phyloP scores from a whole-genome alignment of 2,888 invertebrate species.

The Drosophila histrio region DNA sequence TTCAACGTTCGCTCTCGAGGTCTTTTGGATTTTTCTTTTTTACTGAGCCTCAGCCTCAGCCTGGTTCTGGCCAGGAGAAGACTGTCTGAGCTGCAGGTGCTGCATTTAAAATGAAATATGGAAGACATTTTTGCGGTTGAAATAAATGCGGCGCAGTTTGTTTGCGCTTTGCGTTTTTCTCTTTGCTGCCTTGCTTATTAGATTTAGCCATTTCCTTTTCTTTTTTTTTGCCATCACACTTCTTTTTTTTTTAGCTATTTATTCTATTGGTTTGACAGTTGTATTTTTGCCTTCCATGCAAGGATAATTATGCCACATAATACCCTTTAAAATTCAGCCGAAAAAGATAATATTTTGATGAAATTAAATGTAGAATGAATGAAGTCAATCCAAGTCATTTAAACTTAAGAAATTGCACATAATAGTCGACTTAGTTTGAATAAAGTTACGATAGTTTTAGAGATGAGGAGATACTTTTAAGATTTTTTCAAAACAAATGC shows the following conservation, averaged over 20 bases:
- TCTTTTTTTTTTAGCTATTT: constrained; percentile 19
- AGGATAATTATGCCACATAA: constrained; percentile 13
- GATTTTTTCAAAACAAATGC: no score
- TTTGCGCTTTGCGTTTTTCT: constrained; percentile 46
- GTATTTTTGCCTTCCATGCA: constrained; percentile 3
- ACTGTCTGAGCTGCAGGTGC: constrained; percentile 67
- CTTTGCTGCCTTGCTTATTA: constrained; percentile 60
- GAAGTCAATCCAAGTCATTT: no score
- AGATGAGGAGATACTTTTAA: no score
- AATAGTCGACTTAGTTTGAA: no score
- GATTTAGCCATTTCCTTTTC: constrained; percentile 49
- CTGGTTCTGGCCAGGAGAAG: constrained; percentile 16
- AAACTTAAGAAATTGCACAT: no score
- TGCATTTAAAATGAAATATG: constrained; percentile 76
- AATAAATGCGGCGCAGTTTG: constrained; percentile 71
- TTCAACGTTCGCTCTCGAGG: constrained; percentile 46
- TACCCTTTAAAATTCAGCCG: background rate
- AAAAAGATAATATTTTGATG: background rate
- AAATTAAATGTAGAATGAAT: no score
- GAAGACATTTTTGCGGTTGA: constrained; percentile 74
- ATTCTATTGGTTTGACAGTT: constrained; percentile 20
- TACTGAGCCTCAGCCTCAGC: background rate
- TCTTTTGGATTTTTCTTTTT: constrained; percentile 2
- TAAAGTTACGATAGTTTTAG: no score
- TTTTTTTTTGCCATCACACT: constrained; percentile 5